Evolutionary conservation across 37 sponge, comb jelly and placozoan species (phyloP), one percentile per base, ranked within the genome.

Genomic region (Beroe forskalii): DNA sequence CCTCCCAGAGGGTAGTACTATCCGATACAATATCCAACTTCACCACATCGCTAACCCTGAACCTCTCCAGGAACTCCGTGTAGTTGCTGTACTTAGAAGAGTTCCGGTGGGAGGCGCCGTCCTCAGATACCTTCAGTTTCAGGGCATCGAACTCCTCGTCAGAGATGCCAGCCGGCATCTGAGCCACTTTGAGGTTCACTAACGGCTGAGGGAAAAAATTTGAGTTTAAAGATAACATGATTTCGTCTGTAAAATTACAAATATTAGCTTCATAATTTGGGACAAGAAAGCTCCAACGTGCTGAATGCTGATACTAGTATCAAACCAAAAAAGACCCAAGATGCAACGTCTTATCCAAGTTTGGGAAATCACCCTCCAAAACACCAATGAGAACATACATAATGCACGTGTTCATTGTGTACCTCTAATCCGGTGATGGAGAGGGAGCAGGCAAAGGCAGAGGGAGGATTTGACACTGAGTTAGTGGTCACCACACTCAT

Each of bases 401-500:
- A n/a, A n/a, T n/a, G n/a, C n/a, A n/a, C n/a, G n/a, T n/a, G n/a
- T n/a, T n/a, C n/a, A n/a, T n/a, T n/a, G n/a, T n/a, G n/a, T n/a
- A 69, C 72, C 72, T 80, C 86, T 12, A 80, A 23, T 8, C 86
- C 86, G 0, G 38, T 38, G 24, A 80, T 38, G 44, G 86, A 80
- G 20, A 80, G 55, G n/a, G 86, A 80, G 30, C 86, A 80, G 35
- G 48, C 17, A 37, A 80, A 80, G 27, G 38, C 86, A 22, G 86
- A 42, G 30, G 86, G 86, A 0, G 86, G 86, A n/a, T 80, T 80
- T 19, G 86, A 17, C 38, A 80, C 35, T 12, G 86, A 80, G 86
- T 80, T 80, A 48, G 86, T 80, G 4, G 86, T 80, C 37, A 80
- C 48, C 1, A 80, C 86, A 80, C 86, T 80, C 86, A 80, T 80